These are phyloP conservation scores for Barypeithes pellucidus DNA, from an alignment of 2,888 invertebrate species.

Conservation along the genomic window DNA sequence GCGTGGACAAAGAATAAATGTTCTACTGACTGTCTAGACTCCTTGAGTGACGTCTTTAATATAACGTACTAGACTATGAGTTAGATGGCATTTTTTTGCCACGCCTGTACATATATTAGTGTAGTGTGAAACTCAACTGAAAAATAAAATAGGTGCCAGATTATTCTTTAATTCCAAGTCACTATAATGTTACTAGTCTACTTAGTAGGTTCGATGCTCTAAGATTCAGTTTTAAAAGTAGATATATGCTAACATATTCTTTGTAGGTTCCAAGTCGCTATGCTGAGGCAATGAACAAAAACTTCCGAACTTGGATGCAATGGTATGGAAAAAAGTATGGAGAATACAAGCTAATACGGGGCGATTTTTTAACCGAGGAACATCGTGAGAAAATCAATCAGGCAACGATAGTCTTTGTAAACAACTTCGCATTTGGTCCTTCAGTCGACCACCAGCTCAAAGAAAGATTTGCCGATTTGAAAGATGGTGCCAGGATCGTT, in stretches of 20 bases:
- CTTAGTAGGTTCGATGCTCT: constrained; percentile 71
- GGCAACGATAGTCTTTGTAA: constrained; percentile 97
- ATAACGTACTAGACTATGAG: no score
- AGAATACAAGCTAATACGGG: constrained; percentile 92
- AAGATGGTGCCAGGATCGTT: constrained; percentile 96
- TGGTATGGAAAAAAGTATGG: constrained; percentile 98
- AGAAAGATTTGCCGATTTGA: constrained; percentile 95
- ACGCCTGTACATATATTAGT: no score
- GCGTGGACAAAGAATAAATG: no score
- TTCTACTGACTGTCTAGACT: no score
- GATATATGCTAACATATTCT: constrained; percentile 11
- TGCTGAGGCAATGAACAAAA: constrained; percentile 92
- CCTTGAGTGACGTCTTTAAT: no score
- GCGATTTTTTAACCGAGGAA: constrained; percentile 94
- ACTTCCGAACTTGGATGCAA: constrained; percentile 96
- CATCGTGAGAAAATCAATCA: constrained; percentile 95
- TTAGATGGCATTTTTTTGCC: no score
- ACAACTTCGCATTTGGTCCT: constrained; percentile 99
- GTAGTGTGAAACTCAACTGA: no score
- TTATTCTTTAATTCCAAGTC: no score
- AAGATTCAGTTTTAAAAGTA: neutral
- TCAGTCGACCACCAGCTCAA: constrained; percentile 97
- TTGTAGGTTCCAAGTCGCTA: constrained; percentile 73
- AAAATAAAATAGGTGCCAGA: no score
- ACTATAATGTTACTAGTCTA: constrained; percentile 66